These are phyloP conservation scores for Lamprotornis superbus DNA, from an alignment of 2,113 vertebrate genomes.

Conservation along the genomic window DNA sequence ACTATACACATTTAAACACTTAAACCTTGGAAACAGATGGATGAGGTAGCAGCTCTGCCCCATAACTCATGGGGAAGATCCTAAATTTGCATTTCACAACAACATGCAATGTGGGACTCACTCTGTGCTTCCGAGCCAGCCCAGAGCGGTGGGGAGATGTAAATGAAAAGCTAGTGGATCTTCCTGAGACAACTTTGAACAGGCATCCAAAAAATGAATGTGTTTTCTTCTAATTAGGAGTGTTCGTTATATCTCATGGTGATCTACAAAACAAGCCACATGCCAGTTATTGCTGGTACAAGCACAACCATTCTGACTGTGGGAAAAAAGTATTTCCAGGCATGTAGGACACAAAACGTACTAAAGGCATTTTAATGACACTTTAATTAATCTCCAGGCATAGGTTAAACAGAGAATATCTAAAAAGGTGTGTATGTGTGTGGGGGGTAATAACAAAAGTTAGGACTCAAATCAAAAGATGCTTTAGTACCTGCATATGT, in stretches of 20 bases:
- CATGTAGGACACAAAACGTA: conserved; percentile 56
- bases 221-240: conserved; percentile 46
- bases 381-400: conserved; percentile 64
- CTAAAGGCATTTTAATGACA: conserved; percentile 66
- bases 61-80: neutral
- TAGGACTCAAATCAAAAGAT: conserved; percentile 62
- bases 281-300: conserved; percentile 57
- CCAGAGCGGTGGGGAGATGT: neutral
- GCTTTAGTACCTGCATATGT: conserved; percentile 42
- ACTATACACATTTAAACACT: neutral
- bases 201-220: conserved; percentile 16
- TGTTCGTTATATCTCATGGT: conserved; percentile 7
- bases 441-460: conserved; percentile 41
- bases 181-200: conserved; percentile 45
- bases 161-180: conserved; percentile 4
- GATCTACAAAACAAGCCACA: conserved; percentile 62
- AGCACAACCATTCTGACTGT: conserved; percentile 60
- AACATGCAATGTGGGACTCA: too few species aligned
- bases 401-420: conserved; percentile 49
- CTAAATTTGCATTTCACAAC: neutral
- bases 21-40: neutral
- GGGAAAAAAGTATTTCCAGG: conserved; percentile 62
- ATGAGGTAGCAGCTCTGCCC: neutral
- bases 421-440: conserved; percentile 53
- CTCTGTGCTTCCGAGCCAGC: accelerated